phyloP scores from a whole-genome alignment of 2,113 vertebrate species.

The Hemiprocne comata region DNA sequence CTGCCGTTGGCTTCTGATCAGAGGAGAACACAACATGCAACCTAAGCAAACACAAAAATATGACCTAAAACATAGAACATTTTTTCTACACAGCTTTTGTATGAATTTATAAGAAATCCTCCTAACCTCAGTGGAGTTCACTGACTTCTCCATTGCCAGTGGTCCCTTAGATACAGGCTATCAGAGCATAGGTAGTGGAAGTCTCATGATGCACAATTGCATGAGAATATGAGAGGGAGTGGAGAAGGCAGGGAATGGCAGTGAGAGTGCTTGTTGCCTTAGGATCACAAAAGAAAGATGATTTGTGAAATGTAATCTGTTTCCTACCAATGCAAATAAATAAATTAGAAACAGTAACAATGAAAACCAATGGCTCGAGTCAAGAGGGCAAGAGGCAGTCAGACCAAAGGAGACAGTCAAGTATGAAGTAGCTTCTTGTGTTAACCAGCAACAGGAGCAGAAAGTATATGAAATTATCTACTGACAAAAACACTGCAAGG shows the following conservation, averaged over 20 bases:
- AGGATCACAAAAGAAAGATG: background rate
- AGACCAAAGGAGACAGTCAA: slow-evolving; percentile 26
- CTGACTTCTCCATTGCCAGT: background rate
- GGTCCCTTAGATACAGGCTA: background rate
- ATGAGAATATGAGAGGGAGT: background rate
- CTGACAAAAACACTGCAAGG: background rate
- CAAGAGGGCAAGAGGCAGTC: slow-evolving; percentile 13
- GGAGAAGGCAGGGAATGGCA: background rate
- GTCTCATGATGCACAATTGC: rapidly evolving
- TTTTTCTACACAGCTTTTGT: background rate
- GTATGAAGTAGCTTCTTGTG: background rate
- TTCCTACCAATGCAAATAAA: background rate
- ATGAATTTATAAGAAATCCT: background rate
- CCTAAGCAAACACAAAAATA: background rate
- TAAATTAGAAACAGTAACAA: background rate
- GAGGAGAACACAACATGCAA: background rate
- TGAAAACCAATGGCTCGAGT: background rate
- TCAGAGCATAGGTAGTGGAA: background rate
- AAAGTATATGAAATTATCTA: background rate
- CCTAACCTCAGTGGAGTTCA: background rate
- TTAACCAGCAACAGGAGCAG: slow-evolving; percentile 51
- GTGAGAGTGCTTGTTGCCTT: background rate
- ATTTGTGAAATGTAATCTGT: background rate
- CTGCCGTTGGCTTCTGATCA: background rate
- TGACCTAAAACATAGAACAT: background rate